Conservation (phyloP, 2,797 vertebrate species). For the Argya squamiceps region DNA sequence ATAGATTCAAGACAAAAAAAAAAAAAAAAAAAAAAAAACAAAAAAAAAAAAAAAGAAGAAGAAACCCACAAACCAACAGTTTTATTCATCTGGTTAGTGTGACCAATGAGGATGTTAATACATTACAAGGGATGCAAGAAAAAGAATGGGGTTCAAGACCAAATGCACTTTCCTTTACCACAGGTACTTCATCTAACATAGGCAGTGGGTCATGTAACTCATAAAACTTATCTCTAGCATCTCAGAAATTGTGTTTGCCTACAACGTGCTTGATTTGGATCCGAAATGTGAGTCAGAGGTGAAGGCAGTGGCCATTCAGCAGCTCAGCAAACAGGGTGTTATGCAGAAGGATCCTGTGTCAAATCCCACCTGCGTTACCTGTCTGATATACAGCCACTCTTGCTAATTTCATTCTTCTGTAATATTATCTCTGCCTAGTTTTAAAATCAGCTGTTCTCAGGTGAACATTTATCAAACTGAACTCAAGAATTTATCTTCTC, state of each 20-base stretch:
- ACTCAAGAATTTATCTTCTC: not conserved
- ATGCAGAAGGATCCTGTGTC: not conserved
- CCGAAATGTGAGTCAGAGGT: not conserved
- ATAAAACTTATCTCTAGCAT: not conserved
- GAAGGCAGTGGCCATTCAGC: not conserved
- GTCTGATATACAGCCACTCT: rapidly evolving
- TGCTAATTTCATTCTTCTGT: not conserved
- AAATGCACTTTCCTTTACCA: not conserved
- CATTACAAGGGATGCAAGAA: not conserved
- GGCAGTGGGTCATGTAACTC: not conserved
- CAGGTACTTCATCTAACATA: not conserved
- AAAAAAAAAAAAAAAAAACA: too few species aligned
- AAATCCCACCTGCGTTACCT: not conserved
- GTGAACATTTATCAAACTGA: not conserved
- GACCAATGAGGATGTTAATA: not conserved
- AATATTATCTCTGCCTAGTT: not conserved
- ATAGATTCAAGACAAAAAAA: not conserved
- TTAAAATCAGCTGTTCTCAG: not conserved
- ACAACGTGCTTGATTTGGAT: not conserved
- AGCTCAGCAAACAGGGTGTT: not conserved
- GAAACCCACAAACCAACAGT: rapidly evolving
- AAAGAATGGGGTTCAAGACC: not conserved
- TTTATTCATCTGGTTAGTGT: not conserved
- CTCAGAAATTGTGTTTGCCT: not conserved
- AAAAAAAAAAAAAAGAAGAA: too few species aligned